These are phyloP conservation scores for Chesias legatella DNA, from an alignment of 2,888 invertebrate species.

Conservation along the genomic window DNA sequence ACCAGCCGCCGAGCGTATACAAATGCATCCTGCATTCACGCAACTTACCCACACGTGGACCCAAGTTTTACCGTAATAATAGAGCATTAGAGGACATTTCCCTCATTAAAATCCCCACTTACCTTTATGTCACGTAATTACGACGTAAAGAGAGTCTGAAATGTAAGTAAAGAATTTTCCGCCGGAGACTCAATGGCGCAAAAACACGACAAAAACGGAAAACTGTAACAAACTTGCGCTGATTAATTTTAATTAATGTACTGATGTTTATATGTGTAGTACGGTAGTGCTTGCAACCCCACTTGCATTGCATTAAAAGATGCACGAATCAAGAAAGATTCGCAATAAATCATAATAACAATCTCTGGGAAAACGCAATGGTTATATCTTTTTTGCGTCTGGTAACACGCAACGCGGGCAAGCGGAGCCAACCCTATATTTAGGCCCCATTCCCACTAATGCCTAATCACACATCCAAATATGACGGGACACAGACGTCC, in stretches of 20 bases:
- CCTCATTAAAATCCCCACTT: background rate
- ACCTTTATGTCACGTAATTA: conserved; percentile 13
- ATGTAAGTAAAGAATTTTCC: conserved; percentile 11
- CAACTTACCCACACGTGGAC: no score
- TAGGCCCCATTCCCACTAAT: conserved; percentile 19
- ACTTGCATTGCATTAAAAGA: no score
- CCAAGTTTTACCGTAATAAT: no score
- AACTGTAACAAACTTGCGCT: conserved; percentile 16
- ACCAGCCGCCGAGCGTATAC: no score
- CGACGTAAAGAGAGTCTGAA: conserved; percentile 9
- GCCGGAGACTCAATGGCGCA: conserved; percentile 11
- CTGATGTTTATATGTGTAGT: background rate
- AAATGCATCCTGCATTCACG: no score
- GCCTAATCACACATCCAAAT: conserved; percentile 25
- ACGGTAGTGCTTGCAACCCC: conserved; percentile 11
- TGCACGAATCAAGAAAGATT: background rate
- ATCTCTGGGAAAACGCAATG: conserved; percentile 1
- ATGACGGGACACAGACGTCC: conserved; percentile 24
- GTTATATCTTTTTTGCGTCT: background rate
- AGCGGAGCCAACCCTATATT: conserved; percentile 13
- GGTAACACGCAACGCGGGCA: conserved; percentile 1
- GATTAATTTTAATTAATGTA: conserved; percentile 18
- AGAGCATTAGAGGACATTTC: background rate
- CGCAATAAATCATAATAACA: background rate
- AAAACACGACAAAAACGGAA: conserved; percentile 14